Base-by-base conservation (phyloP, 2,888 invertebrate species). In the Philaethria dido region DNA sequence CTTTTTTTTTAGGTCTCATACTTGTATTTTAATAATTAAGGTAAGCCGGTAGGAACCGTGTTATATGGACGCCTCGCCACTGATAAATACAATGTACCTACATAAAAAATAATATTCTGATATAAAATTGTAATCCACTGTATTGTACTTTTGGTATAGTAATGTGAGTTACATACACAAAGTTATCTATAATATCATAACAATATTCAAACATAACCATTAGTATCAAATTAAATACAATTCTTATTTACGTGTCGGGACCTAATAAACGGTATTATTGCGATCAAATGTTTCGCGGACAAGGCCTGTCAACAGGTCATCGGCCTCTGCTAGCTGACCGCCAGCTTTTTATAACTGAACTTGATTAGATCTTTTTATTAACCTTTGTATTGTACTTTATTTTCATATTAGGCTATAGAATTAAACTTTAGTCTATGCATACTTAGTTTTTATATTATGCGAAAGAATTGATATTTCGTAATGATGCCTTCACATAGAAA, bases 251-350 rank as follows among this genome's bases (percentile, higher is more conserved):
- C 60, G 61, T 67, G 52, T 47, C 25, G 14, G 22, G 5, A n/a
- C 14, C 2, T 60, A 57, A 48, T 48, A 62, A 71, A 73, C 73
- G 72, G 73, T 72, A 71, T 63, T 62, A 71, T 67, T 62, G 73
- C 73, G 65, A 69, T 71, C 70, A 65, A 52, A 55, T 64, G 74
- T 75, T 74, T 76, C 72, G 73, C 77, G 76, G 73, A 69, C 77
- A 73, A 75, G 74, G 75, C 72, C 73, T 70, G 63, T 64, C 59
- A 62, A 14, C 72, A 16, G 75, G 74, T 68, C 74, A 62, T 57
- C 60, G 73, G 73, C 71, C 73, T 57, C 50, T 16, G 52, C 45
- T 47, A 33, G 66, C 63, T 60, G 61, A 50, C 55, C 71, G 64
- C 55, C 67, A 48, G 54, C 57, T 69, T 72, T 69, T 70, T 72